Evolutionary conservation across 2,797 vertebrate species (phyloP), one percentile per base, ranked within the genome.

Genomic region (Hirundo rustica): DNA sequence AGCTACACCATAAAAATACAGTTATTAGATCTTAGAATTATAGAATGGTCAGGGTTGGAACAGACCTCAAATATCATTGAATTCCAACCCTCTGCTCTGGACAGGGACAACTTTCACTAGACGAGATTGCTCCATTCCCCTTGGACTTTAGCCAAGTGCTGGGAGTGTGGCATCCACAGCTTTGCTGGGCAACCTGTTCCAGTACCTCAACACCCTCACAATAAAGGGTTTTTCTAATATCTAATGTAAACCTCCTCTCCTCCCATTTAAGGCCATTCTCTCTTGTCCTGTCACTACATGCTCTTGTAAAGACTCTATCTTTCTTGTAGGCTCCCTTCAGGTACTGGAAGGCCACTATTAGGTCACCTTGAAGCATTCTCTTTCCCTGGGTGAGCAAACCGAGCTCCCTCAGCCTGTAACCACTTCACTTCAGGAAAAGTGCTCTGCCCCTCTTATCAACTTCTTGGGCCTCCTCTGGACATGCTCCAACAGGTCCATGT

Each of bases 401-500:
- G 12, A 71, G 4, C 40, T 83, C 29, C 18, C 12, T 57, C 11
- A 40, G 18, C 15, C 17, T 77, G 83, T 64, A 38, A 42, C 19
- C 44, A n/a, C 0, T 34, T 40, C 23, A 34, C 5, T 45, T 50
- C 36, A 51, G 29, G 11, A 64, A n/a, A 38, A 11, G 25, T 30
- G 7, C 16, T 51, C 20, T 44, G 5, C 65, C 25, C 11, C 36
- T 57, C 17, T 64, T 11, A 44, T 45, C n/a, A 45, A 11, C 8
- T 51, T 83, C 5, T 18, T 38, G 50, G 29, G 27, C 14, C 14
- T 60, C 40, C 53, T 80, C 17, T 67, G 29, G 23, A 18, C 36
- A 9, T 5, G 0, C 7, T n/a, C 5, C 42, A 62, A 5, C 9
- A 62, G 27, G 3, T 20, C 42, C 34, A 5, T 62, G 50, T 55